These are phyloP conservation scores for Rissa tridactyla DNA, from an alignment of 2,113 vertebrate species.

Conservation along the genomic window DNA sequence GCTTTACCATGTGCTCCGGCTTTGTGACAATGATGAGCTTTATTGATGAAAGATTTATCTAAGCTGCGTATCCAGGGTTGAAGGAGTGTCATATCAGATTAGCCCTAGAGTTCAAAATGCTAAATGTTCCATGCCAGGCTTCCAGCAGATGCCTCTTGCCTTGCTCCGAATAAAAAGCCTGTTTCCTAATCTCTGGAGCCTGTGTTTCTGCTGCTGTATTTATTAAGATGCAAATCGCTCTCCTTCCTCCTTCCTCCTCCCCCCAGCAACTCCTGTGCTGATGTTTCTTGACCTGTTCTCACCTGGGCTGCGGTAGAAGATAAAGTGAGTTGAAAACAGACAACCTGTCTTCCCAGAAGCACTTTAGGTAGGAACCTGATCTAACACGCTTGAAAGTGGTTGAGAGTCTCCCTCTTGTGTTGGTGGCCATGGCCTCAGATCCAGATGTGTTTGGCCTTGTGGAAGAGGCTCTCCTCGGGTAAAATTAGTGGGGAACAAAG, in stretches of 20 bases:
- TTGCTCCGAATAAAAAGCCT: background rate
- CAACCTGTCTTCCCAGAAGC: background rate
- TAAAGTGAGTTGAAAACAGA: background rate
- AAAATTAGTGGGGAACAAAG: background rate
- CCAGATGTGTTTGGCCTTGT: background rate
- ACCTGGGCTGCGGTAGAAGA: background rate
- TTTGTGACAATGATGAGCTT: background rate
- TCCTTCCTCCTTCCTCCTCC: background rate
- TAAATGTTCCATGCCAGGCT: background rate
- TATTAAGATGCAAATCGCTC: background rate
- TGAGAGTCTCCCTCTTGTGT: background rate
- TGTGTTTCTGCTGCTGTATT: background rate
- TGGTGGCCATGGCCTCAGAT: background rate
- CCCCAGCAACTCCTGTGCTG: background rate
- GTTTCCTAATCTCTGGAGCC: background rate
- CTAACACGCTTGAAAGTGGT: background rate
- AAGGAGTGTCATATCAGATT: background rate
- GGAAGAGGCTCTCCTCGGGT: background rate
- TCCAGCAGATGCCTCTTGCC: slow-evolving; percentile 16
- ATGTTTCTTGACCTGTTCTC: background rate
- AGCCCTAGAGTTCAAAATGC: slow-evolving; percentile 1
- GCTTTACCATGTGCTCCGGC: background rate
- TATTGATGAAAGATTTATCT: background rate
- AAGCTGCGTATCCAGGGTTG: background rate
- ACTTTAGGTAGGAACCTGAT: background rate